Base-by-base conservation (phyloP, 2,888 invertebrate genomes). In the Rosalia funebris region DNA sequence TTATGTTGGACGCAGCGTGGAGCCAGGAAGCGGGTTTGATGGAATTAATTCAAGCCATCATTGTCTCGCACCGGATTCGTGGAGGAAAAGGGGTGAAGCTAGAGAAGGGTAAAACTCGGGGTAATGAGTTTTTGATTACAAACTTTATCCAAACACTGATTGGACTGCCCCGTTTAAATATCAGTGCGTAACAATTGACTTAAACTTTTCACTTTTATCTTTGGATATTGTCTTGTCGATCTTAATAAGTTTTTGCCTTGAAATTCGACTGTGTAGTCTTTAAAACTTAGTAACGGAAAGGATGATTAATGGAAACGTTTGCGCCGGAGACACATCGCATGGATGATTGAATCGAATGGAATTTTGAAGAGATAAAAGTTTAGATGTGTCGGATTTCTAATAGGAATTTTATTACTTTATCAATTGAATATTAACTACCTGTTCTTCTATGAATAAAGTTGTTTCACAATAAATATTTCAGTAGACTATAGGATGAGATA, bases 41-140 rank as follows among this genome's bases (percentile, higher is more conserved):
- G 67, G 63, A 69, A 70, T 70, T 68, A 71, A 68, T 70, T 70
- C 62, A 56, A 53, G 62, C 60, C 68, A 68, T 68, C 68, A 63
- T 69, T 70, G 62, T 66, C 64, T 65, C 65, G 54, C 52, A 60
- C 57, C 45, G 57, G 60, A 62, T 60, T 44, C 50, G 47, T 36
- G 19, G 41, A 50, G 57, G 54, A 56, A 47, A 41, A 57, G 60
- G 57, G 52, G 54, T 53, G 37, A 60, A 45, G 52, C 45, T 36
- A 36, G 59, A 32, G 44, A 55, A 52, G 61, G 55, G 44, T 41
- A 34, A 19, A 31, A 50, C 37, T 34, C 39, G 25, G 34, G 72
- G 75, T 77, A 78, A 78, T 76, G 77, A 76, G 75, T 76, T 78
- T 78, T 77, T 77, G 77, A 78, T 78, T 78, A 76, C 76, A 65